A percentile compares a stretch with the other conserved stretches of the same genome.
Conservation (phyloP, 2,113 vertebrate species). For the Oceanodroma tethys region DNA sequence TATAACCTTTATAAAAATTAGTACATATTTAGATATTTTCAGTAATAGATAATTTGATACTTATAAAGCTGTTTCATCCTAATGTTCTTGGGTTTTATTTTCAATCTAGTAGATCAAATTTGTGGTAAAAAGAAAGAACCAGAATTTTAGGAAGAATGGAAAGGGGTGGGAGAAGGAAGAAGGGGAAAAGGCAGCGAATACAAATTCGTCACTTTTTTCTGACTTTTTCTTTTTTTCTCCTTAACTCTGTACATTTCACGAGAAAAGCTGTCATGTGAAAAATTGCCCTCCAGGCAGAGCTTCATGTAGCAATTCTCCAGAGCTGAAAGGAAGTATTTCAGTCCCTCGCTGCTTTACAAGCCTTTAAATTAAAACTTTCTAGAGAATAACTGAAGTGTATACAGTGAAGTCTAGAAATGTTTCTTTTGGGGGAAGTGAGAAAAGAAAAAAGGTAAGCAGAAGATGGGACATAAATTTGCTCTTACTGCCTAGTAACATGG, state of each 20-base stretch:
- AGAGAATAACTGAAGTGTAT: background rate
- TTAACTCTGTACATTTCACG: background rate
- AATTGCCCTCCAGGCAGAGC: background rate
- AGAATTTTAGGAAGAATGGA: background rate
- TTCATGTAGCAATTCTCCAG: background rate
- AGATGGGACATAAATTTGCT: background rate
- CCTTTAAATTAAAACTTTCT: background rate
- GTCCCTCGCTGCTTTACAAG: background rate
- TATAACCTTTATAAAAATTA: background rate
- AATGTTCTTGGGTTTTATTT: background rate
- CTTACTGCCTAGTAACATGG: background rate
- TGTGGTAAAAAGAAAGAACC: background rate
- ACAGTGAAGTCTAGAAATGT: background rate
- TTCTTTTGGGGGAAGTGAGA: background rate
- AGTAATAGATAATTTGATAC: background rate
- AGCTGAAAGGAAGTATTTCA: background rate
- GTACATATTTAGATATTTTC: background rate
- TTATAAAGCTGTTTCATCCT: background rate
- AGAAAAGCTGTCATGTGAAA: background rate
- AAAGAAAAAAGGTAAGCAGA: background rate
- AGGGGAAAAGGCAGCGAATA: background rate
- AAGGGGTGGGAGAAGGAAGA: background rate
- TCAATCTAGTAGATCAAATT: background rate
- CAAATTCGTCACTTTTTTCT: background rate
- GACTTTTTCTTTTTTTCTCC: background rate